Evolutionary conservation across 2,113 vertebrate species (phyloP).

Genomic region (Microcebus lehilahytsara): DNA sequence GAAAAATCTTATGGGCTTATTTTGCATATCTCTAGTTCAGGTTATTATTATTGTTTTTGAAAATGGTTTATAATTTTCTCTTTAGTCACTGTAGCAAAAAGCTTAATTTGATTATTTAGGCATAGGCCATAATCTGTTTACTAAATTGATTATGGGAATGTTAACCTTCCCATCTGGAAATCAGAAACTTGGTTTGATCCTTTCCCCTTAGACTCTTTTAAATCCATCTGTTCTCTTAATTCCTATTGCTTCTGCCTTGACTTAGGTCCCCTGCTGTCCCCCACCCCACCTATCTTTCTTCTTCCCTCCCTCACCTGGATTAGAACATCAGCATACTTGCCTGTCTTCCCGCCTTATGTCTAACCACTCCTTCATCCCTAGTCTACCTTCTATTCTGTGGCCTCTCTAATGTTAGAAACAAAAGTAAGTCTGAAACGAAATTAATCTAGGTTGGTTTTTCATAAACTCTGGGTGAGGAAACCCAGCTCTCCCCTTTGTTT

Average conservation of each 20-base stretch:
- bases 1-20: background rate
- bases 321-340: too few relatives aligned
- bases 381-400: background rate
- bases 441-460: background rate
- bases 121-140: background rate
- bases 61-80: background rate
- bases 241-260: background rate
- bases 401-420: background rate
- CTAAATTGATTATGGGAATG: background rate
- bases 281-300: background rate
- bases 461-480: background rate
- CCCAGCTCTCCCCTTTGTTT: background rate
- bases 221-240: background rate
- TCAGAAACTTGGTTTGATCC: background rate
- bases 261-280: background rate
- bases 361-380: background rate
- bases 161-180: background rate
- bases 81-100: background rate
- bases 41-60: background rate
- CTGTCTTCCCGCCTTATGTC: background rate
- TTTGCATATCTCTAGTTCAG: background rate
- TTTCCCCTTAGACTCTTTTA: background rate
- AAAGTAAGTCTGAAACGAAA: background rate
- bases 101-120: background rate
- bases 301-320: background rate